phyloP scores from a whole-genome alignment of 2,888 invertebrate genomes.

The Drosophila kambysellisi region DNA sequence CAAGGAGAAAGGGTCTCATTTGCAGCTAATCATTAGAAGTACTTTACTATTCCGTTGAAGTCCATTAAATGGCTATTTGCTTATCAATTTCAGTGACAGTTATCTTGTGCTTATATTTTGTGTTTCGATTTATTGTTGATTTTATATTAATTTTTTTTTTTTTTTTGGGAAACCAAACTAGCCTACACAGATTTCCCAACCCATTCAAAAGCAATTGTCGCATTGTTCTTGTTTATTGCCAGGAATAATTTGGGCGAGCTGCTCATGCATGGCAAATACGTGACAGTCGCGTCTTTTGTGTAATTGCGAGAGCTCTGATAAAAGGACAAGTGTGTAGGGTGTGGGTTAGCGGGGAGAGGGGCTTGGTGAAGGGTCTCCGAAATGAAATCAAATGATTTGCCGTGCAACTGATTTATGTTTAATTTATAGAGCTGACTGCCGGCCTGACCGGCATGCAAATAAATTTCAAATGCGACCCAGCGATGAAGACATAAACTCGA shows the following conservation, averaged over 20 bases:
- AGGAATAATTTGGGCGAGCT: constrained; percentile 47
- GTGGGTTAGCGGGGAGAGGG: background rate
- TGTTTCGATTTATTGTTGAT: background rate
- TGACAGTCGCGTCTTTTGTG: constrained; percentile 59
- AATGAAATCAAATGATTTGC: constrained; percentile 77
- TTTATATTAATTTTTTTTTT: background rate
- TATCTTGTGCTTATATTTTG: constrained; percentile 7
- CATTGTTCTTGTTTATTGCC: constrained; percentile 57
- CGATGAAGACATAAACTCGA: constrained; percentile 75
- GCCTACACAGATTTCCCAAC: background rate
- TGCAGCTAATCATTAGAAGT: constrained; percentile 67
- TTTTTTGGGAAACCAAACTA: background rate
- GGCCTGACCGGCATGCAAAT: constrained; percentile 77
- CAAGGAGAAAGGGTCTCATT: constrained; percentile 31
- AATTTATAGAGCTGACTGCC: constrained; percentile 73
- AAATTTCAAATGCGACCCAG: constrained; percentile 62
- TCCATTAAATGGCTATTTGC: constrained; percentile 76
- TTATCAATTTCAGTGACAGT: constrained; percentile 68
- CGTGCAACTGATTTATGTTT: constrained; percentile 77
- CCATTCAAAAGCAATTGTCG: constrained; percentile 50
- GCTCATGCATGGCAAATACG: constrained; percentile 60
- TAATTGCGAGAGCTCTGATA: constrained; percentile 36
- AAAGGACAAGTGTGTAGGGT: background rate
- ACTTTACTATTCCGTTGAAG: constrained; percentile 63
- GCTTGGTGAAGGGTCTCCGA: constrained; percentile 41